Evolutionary conservation across 2,113 vertebrate genomes (phyloP).

Genomic region (Suncus etruscus): DNA sequence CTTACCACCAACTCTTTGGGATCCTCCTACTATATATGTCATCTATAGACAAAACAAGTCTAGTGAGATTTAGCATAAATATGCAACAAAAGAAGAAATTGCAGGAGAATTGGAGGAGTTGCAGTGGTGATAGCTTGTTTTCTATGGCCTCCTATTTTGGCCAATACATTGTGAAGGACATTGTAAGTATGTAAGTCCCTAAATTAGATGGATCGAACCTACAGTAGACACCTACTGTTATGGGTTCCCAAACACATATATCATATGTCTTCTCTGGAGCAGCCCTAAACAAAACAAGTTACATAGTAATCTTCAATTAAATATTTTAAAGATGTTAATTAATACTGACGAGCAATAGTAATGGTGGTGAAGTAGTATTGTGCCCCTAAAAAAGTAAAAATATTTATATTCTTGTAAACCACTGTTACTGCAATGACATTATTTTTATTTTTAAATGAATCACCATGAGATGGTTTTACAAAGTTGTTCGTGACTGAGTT

Average conservation of each 20-base stretch:
- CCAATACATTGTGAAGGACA: background rate
- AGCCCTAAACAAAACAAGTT: slow-evolving; percentile 17
- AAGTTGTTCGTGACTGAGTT: no score
- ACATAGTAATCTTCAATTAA: slow-evolving; percentile 3
- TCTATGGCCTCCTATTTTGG: background rate
- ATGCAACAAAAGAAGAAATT: background rate
- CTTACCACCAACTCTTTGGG: background rate
- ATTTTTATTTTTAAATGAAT: no score
- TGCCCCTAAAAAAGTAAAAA: no score
- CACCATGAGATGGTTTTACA: no score
- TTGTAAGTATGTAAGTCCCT: background rate
- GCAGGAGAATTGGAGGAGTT: background rate
- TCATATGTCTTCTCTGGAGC: background rate
- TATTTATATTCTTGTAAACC: no score
- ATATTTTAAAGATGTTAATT: background rate
- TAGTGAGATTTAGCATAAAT: background rate
- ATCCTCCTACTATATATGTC: background rate
- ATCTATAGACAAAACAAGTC: background rate
- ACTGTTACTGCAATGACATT: no score
- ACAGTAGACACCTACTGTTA: background rate
- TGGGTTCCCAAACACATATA: background rate
- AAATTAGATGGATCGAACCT: background rate
- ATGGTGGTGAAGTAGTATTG: no score
- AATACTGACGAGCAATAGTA: no score
- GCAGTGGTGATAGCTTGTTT: background rate